Base-by-base conservation (phyloP, 2,113 vertebrate species). In the Lasiurus borealis region DNA sequence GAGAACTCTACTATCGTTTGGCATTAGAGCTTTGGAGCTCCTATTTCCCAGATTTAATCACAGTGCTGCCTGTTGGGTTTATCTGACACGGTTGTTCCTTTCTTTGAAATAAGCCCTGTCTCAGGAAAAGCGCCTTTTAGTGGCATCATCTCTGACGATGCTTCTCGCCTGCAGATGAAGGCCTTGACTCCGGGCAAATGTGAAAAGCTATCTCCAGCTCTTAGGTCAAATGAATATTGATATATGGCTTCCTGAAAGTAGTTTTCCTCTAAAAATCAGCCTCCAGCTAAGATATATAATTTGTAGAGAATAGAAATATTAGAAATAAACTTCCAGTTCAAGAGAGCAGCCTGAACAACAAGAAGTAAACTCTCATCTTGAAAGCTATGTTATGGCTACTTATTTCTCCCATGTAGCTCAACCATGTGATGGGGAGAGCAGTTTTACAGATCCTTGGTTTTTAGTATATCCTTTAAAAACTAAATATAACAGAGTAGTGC, bases 1-100 rank as follows among this genome's bases (percentile, higher is more conserved):
- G 86, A 91, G 75, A 81, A 81, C 91, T 92, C 95, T 85, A 90
- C 9, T 69, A 29, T 54, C 96, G 29, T 9, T 31, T 88, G 71
- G 44, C 87, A 80, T 81, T 85, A 71, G 31, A 48, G 66, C 11
- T 36, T 81, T 75, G 54, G 82, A 16, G 18, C 3, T 71, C 40
- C 57, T 19, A 64, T 31, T 15, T 76, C 82, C 85, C 54, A 92
- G 57, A 88, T 85, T 85, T 82, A 96, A 96, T 95, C 90, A 75
- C 73, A 36, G 15, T n/a, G 46, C n/a, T 81, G 54, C 11, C 85
- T 66, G 21, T 25, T 93, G n/a, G 23, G 73, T 87, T 96, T 66
- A 78, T 19, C 54, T 59, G 68, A 78, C 16, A 80, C 16, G 62
- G 68, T 76, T n/a, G 54, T 72, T 68, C 48, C 18, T 40, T 68